Base-by-base conservation (phyloP, 2,888 invertebrate genomes). In the Pycnomerus fuliginosus region DNA sequence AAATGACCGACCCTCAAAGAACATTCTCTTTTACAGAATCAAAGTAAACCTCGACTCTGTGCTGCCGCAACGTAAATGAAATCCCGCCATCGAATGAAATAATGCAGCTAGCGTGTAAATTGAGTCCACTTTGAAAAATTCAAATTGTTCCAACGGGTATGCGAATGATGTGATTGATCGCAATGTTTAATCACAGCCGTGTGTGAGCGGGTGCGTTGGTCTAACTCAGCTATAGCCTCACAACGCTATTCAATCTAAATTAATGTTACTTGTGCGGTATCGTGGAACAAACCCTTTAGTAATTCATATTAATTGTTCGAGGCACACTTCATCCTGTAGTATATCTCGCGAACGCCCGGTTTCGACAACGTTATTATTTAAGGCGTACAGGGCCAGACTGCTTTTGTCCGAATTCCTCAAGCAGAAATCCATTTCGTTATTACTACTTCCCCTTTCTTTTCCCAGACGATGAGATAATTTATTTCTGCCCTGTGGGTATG, bases 261-360 rank as follows among this genome's bases (percentile, higher is more conserved):
- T 68, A 65, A 67, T 66, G 65, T 58, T 61, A 60, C 62, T 64
- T 61, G 61, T 57, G 62, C 60, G 58, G 58, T 60, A 60, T 60
- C 57, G 58, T 56, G 58, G 60, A 63, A 63, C 63, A 60, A 62
- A 60, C 61, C 61, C 61, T 62, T 62, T 62, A 65, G 59, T 64
- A 63, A 67, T 65, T 65, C 62, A 64, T 65, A 64, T 62, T 65
- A 64, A 63, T 65, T 65, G 60, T 60, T 62, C 52, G 51, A 57
- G 52, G 57, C 58, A 55, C 55, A 59, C 60, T 61, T 59, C 54
- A 59, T 54, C 52, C 55, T 46, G 41, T 37, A 41, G 39, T 46
- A 46, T 45, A 53, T 49, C 50, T 48, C 48, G 40, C 42, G 43
- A 50, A 41, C 46, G 34, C 39, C 34, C 50, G 46, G 44, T 48